Conservation (phyloP, 2,113 vertebrate genomes). For the Nothobranchius furzeri region DNA sequence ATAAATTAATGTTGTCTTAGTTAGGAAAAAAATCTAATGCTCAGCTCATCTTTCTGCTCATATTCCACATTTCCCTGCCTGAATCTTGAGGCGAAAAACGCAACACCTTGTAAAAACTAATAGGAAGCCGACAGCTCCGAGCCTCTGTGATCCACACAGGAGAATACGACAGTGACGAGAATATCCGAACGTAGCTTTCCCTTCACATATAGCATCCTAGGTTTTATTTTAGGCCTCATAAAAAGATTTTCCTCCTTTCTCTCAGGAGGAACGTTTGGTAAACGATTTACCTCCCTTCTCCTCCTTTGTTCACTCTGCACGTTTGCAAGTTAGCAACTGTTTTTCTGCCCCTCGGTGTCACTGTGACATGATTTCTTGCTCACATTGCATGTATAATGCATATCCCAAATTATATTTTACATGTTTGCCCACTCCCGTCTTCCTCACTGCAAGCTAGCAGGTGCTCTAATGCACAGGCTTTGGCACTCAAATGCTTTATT, state of each 20-base stretch:
- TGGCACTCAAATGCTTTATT: slow-evolving; percentile 62
- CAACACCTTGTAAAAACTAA: slow-evolving; percentile 20
- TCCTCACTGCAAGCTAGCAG: slow-evolving; percentile 21
- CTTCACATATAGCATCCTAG: slow-evolving; percentile 26
- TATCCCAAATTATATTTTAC: slow-evolving; percentile 65
- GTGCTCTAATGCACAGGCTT: slow-evolving; percentile 49
- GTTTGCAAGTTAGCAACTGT: slow-evolving; percentile 9
- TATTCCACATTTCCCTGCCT: slow-evolving; percentile 21
- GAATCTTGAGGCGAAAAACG: slow-evolving; percentile 26
- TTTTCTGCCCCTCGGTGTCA: slow-evolving; percentile 41
- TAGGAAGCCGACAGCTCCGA: slow-evolving; percentile 24
- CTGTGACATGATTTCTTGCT: slow-evolving; percentile 58
- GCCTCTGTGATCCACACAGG: slow-evolving; percentile 28
- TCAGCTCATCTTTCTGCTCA: slow-evolving; percentile 29
- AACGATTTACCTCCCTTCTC: slow-evolving; percentile 59
- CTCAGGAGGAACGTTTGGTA: slow-evolving; percentile 55
- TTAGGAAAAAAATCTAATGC: slow-evolving; percentile 43
- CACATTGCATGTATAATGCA: slow-evolving; percentile 67
- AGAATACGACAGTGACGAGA: slow-evolving; percentile 19
- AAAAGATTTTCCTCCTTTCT: slow-evolving; percentile 52
- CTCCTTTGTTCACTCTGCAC: slow-evolving; percentile 32
- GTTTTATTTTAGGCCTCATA: slow-evolving; percentile 37
- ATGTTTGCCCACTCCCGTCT: slow-evolving; percentile 43
- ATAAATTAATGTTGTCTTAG: slow-evolving; percentile 23
- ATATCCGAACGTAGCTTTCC: slow-evolving; percentile 1